Evolutionary conservation across 2,113 vertebrate genomes (phyloP).

Genomic region (Apteryx mantelli): DNA sequence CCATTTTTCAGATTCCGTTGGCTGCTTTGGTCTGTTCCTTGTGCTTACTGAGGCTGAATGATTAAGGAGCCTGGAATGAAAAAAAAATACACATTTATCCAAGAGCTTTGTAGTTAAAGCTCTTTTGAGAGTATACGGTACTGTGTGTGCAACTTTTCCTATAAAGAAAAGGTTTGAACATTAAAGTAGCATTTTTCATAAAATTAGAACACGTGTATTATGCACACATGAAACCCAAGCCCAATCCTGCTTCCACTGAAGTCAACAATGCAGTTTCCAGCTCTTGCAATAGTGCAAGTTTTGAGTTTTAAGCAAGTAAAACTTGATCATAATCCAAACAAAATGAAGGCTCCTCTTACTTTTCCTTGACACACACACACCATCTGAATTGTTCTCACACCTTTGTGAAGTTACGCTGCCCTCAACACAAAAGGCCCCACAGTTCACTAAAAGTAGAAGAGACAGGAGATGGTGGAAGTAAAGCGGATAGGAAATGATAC

Average conservation of each 20-base stretch:
- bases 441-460: background rate
- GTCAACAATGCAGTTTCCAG: background rate
- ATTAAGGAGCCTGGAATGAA: slow-evolving; percentile 86
- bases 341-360: background rate
- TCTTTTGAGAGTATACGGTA: background rate
- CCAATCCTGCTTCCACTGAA: background rate
- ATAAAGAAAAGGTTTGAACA: background rate
- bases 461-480: background rate
- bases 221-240: background rate
- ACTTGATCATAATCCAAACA: background rate
- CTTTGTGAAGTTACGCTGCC: background rate
- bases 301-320: background rate
- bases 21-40: slow-evolving; percentile 84
- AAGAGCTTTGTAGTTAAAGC: background rate
- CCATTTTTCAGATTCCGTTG: slow-evolving; percentile 85
- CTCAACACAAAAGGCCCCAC: background rate
- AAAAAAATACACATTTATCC: background rate
- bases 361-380: background rate
- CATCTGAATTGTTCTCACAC: background rate
- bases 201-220: background rate
- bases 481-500: background rate
- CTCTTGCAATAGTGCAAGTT: background rate
- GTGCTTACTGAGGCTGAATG: slow-evolving; percentile 84
- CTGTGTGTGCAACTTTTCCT: slow-evolving; percentile 21
- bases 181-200: background rate